These are phyloP conservation scores for Smutsia temminckii DNA, from an alignment of 2,797 vertebrate genomes.

Conservation along the genomic window DNA sequence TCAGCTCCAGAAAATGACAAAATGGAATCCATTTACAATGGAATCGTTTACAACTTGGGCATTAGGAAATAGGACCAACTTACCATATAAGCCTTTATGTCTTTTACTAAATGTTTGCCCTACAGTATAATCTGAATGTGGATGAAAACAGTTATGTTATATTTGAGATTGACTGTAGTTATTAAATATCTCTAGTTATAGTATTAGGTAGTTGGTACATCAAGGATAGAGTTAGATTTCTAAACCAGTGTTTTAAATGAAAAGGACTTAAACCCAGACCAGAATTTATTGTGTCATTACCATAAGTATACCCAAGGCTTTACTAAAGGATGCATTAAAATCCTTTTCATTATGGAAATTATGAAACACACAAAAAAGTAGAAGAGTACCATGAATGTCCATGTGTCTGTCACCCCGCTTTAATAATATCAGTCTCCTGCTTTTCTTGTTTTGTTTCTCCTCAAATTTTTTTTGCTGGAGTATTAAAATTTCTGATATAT, in stretches of 20 bases:
- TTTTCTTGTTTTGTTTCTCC: neutral
- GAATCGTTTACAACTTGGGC: neutral
- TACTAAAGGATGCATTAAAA: neutral
- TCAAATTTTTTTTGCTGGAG: neutral
- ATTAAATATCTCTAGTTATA: neutral
- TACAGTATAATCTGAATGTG: neutral
- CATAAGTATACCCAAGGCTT: neutral
- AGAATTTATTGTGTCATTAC: neutral
- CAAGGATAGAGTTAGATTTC: neutral
- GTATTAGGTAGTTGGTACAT: neutral
- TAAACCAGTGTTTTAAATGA: neutral
- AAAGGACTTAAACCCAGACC: neutral
- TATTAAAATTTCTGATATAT: conserved; percentile 4
- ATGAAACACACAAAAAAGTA: neutral
- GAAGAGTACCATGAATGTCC: neutral
- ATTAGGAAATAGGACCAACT: neutral
- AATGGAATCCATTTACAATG: neutral
- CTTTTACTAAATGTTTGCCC: neutral
- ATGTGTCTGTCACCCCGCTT: neutral
- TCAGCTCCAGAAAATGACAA: neutral
- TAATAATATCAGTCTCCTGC: neutral
- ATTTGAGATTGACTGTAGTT: neutral
- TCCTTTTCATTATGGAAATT: neutral
- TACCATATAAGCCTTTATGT: neutral
- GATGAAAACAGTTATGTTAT: neutral